phyloP scores from a whole-genome alignment of 2,797 vertebrate genomes.

The Lutjanus argentimaculatus region DNA sequence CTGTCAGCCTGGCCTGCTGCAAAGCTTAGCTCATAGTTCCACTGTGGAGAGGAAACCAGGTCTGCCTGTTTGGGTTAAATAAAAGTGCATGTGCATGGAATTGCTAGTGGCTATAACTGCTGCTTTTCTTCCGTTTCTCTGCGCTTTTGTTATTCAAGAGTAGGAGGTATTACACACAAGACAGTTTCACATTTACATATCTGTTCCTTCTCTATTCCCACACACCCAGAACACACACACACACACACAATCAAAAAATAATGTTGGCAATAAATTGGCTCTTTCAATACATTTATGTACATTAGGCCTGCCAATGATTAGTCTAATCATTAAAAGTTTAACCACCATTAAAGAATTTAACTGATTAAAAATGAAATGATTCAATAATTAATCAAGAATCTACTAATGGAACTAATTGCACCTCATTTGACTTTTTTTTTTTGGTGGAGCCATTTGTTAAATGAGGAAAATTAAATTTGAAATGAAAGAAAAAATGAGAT shows the following conservation, averaged over 20 bases:
- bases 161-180: neutral
- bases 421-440: too few relatives aligned
- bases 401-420: too few relatives aligned
- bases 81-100: conserved; percentile 33
- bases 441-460: too few relatives aligned
- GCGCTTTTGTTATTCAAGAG: neutral
- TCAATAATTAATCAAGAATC: too few relatives aligned
- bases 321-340: too few relatives aligned
- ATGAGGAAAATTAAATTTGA: too few relatives aligned
- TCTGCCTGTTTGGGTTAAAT: conserved; percentile 16
- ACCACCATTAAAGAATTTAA: too few relatives aligned
- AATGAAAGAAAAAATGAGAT: too few relatives aligned
- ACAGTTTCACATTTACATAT: neutral
- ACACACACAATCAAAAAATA: neutral
- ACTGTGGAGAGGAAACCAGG: conserved; percentile 3
- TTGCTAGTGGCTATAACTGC: neutral
- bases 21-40: conserved; percentile 36
- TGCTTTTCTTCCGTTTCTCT: neutral
- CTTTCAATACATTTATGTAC: too few relatives aligned
- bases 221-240: too few relatives aligned
- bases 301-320: too few relatives aligned
- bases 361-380: too few relatives aligned
- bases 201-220: neutral
- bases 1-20: conserved; percentile 13
- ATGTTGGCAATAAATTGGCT: neutral